Conservation (phyloP, 64 coral and sea anemone species). For the Montipora sp. region DNA sequence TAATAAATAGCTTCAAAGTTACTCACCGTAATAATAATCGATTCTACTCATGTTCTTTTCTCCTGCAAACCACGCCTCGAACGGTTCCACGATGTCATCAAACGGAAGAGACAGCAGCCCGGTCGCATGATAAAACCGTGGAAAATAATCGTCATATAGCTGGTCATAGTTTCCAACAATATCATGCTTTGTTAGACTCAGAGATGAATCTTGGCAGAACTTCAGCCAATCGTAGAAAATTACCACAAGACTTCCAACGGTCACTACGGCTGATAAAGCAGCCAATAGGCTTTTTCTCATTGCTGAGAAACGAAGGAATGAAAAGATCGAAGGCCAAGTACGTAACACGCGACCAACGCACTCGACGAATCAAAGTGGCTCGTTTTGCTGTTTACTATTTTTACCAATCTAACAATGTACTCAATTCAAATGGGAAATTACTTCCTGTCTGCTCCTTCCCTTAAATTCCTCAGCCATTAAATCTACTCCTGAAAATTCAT, state of each 20-base stretch:
- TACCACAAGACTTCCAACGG: background rate
- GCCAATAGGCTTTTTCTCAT: background rate
- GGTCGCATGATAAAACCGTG: constrained; percentile 71
- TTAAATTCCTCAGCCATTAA: background rate
- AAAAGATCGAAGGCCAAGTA: background rate
- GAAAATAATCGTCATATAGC: constrained; percentile 63
- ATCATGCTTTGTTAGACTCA: constrained; percentile 47
- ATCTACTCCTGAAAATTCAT: background rate
- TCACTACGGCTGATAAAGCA: background rate
- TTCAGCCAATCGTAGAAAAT: background rate
- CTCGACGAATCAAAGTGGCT: background rate
- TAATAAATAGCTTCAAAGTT: background rate
- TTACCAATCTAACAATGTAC: background rate
- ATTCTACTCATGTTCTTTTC: constrained; percentile 88
- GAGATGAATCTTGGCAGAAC: constrained; percentile 1
- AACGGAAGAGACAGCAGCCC: constrained; percentile 78
- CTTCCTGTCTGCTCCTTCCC: background rate
- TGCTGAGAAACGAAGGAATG: background rate
- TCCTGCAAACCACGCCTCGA: constrained; percentile 94
- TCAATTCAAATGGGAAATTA: background rate
- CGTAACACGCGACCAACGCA: background rate
- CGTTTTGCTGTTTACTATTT: constrained; percentile 2
- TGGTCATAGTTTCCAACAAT: constrained; percentile 71
- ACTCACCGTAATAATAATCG: constrained; percentile 94
- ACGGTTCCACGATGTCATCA: constrained; percentile 88